phyloP scores from a whole-genome alignment of 1,140 invertebrate genomes.

The Proctacanthus coquilletti region DNA sequence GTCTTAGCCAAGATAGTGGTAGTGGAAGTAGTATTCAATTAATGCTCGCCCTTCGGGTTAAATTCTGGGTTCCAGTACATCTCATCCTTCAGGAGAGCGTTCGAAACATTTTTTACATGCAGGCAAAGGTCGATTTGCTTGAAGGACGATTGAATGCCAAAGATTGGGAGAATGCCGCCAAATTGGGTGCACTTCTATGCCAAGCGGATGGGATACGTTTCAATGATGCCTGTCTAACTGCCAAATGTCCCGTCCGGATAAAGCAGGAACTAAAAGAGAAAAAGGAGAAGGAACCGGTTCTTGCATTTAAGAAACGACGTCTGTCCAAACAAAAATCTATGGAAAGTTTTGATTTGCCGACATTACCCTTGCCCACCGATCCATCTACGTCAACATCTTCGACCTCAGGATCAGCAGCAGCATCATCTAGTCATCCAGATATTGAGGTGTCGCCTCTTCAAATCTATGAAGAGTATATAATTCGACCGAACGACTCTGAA shows the following conservation, averaged over 20 bases:
- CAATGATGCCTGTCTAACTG: conserved; percentile 16
- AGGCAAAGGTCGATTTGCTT: conserved; percentile 56
- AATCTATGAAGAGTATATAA: conserved; percentile 23
- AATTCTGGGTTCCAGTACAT: conserved; percentile 84
- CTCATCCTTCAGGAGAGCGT: conserved; percentile 67
- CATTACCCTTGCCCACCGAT: conserved; percentile 2
- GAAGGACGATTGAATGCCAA: conserved; percentile 50
- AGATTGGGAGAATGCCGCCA: conserved; percentile 51
- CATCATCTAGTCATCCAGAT: too few relatives aligned
- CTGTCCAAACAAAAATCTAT: conserved; percentile 26
- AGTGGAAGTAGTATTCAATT: conserved; percentile 36
- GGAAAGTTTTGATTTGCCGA: conserved; percentile 16
- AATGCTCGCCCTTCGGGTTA: conserved; percentile 49
- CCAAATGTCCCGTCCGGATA: conserved; percentile 22
- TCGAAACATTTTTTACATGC: conserved; percentile 69
- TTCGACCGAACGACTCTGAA: conserved; percentile 8
- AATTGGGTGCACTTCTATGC: conserved; percentile 57
- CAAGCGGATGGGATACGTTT: conserved; percentile 33
- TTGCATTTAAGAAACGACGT: conserved; percentile 25
- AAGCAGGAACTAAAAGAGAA: conserved; percentile 17
- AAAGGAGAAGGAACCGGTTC: conserved; percentile 25
- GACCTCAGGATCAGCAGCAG: conserved; percentile 15
- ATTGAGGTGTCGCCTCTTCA: conserved; percentile 15
- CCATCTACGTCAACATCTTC: conserved; percentile 12
- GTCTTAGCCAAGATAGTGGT: conserved; percentile 41